phyloP scores from a whole-genome alignment of 2,888 invertebrate genomes.

The Aphrophora alni region DNA sequence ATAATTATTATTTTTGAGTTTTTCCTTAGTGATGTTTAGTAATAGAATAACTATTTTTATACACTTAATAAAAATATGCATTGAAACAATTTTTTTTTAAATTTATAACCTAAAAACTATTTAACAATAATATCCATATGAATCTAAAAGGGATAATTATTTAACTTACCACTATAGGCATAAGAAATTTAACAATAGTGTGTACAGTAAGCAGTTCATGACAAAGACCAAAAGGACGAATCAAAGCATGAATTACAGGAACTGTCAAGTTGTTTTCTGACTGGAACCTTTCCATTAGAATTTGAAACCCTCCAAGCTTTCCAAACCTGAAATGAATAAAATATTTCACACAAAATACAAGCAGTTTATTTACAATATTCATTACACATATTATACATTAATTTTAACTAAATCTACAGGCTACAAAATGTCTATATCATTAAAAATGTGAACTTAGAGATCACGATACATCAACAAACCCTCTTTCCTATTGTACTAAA shows the following conservation, averaged over 20 bases:
- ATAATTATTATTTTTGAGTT: too few relatives aligned
- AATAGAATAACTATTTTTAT: too few relatives aligned
- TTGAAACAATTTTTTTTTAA: too few relatives aligned
- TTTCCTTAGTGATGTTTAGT: too few relatives aligned
- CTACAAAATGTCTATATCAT: too few relatives aligned
- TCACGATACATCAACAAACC: too few relatives aligned
- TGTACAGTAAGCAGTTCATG: slow-evolving; percentile 89
- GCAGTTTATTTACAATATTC: slow-evolving; percentile 12
- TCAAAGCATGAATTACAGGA: slow-evolving; percentile 78
- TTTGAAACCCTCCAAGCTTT: slow-evolving; percentile 86
- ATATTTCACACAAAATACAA: slow-evolving; percentile 39
- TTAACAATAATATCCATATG: too few relatives aligned
- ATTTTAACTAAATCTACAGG: not conserved
- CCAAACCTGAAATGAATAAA: slow-evolving; percentile 71
- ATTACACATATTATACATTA: not conserved
- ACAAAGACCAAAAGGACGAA: slow-evolving; percentile 91
- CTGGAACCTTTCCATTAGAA: slow-evolving; percentile 83
- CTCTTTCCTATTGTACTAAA: too few relatives aligned
- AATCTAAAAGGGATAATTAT: too few relatives aligned
- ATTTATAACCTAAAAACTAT: too few relatives aligned
- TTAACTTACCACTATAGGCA: slow-evolving; percentile 83
- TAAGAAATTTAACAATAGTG: slow-evolving; percentile 90
- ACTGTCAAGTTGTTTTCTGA: slow-evolving; percentile 74
- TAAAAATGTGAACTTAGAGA: too few relatives aligned
- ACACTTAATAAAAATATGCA: too few relatives aligned